phyloP scores from a whole-genome alignment of 2,888 invertebrate genomes.

The Agelastica alni region DNA sequence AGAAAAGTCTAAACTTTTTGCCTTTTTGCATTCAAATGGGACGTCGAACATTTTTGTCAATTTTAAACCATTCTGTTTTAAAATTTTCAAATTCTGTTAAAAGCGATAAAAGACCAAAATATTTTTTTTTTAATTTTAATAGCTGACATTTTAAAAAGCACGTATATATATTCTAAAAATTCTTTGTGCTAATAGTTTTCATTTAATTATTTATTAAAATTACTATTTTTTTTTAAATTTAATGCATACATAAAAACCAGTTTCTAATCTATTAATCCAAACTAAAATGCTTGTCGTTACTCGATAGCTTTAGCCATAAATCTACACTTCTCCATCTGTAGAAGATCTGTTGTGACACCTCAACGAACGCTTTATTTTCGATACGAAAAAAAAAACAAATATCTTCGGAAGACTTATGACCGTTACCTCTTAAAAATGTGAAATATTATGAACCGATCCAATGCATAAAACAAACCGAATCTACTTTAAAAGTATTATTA shows the following conservation, averaged over 20 bases:
- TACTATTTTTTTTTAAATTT: too few species aligned
- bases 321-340: conserved; percentile 19
- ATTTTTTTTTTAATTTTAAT: too few species aligned
- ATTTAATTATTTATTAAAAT: too few species aligned
- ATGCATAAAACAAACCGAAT: conserved; percentile 33
- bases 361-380: conserved; percentile 13
- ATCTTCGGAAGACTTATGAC: conserved; percentile 27
- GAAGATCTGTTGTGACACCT: conserved; percentile 15
- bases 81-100: too few species aligned
- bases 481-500: conserved; percentile 38
- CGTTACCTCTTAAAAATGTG: conserved; percentile 33
- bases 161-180: too few species aligned
- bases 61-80: too few species aligned
- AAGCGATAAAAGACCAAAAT: too few species aligned
- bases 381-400: conserved; percentile 8
- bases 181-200: too few species aligned
- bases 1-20: too few species aligned
- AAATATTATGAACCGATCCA: conserved; percentile 35
- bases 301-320: conserved; percentile 9
- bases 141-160: too few species aligned
- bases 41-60: too few species aligned
- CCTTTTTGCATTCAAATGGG: too few species aligned
- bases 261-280: neutral
- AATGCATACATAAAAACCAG: neutral
- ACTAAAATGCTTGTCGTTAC: neutral